Evolutionary conservation across 2,888 invertebrate genomes (phyloP).

Genomic region (Cryptocephalus moraei): DNA sequence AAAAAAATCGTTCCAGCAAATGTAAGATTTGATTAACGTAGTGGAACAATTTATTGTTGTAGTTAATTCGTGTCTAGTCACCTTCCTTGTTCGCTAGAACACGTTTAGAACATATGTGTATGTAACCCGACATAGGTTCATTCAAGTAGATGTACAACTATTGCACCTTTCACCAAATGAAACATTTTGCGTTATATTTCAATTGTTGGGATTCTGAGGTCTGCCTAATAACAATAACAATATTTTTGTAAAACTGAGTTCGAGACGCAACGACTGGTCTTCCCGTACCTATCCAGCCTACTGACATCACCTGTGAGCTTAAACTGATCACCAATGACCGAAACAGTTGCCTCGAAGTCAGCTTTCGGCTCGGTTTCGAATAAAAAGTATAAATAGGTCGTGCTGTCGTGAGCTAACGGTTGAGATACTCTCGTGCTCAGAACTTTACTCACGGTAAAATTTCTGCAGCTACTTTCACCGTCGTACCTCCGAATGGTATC

Average conservation of each 20-base stretch:
- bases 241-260: conserved; percentile 45
- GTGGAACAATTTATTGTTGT: too few species aligned
- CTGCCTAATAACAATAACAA: conserved; percentile 42
- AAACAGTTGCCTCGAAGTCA: conserved; percentile 61
- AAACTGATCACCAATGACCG: conserved; percentile 34
- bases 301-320: conserved; percentile 50
- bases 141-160: too few species aligned
- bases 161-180: too few species aligned
- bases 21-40: too few species aligned
- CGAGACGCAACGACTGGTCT: conserved; percentile 43
- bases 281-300: conserved; percentile 44
- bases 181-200: too few species aligned
- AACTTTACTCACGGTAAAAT: conserved; percentile 25
- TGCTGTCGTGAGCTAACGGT: conserved; percentile 23
- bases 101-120: too few species aligned
- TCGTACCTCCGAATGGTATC: conserved; percentile 11
- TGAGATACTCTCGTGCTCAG: conserved; percentile 24
- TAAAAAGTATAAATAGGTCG: conserved; percentile 51
- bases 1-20: too few species aligned
- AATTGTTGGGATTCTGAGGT: too few species aligned
- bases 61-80: too few species aligned
- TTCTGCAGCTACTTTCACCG: conserved; percentile 28
- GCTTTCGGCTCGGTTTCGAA: conserved; percentile 59
- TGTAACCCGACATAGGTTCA: too few species aligned
- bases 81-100: too few species aligned